Evolutionary conservation across 2,888 invertebrate genomes (phyloP).

Genomic region (Synergus gifuensis): DNA sequence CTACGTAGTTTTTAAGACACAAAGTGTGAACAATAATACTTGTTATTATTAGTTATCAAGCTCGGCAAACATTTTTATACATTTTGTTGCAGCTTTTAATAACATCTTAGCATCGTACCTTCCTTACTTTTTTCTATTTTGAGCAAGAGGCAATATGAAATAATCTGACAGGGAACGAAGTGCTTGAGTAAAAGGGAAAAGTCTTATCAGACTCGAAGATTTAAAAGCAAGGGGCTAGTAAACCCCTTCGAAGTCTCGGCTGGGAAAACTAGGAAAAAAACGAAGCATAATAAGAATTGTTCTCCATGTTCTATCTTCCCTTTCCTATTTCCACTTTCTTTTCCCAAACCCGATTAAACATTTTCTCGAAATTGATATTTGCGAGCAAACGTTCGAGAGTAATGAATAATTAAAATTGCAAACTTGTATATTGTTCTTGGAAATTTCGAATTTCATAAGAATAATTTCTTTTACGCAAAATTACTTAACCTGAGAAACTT

Average conservation of each 20-base stretch:
- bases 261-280: constrained; percentile 28
- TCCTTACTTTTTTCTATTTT: constrained; percentile 19
- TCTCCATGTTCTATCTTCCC: constrained; percentile 31
- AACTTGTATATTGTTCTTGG: neutral
- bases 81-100: constrained; percentile 19
- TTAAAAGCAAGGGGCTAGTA: constrained; percentile 36
- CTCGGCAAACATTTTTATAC: constrained; percentile 17
- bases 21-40: neutral
- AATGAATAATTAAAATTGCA: constrained; percentile 9
- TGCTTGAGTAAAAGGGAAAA: constrained; percentile 39
- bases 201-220: constrained; percentile 39
- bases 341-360: constrained; percentile 32
- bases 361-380: constrained; percentile 31
- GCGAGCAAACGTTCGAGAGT: neutral
- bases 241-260: constrained; percentile 30
- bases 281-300: constrained; percentile 37
- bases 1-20: neutral
- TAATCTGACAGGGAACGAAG: constrained; percentile 39
- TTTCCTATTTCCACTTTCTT: neutral
- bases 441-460: neutral
- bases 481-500: neutral
- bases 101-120: neutral
- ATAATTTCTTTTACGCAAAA: neutral
- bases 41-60: constrained; percentile 1
- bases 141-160: constrained; percentile 40